Evolutionary conservation across 2,888 invertebrate species (phyloP).

Genomic region (Spodoptera exigua): DNA sequence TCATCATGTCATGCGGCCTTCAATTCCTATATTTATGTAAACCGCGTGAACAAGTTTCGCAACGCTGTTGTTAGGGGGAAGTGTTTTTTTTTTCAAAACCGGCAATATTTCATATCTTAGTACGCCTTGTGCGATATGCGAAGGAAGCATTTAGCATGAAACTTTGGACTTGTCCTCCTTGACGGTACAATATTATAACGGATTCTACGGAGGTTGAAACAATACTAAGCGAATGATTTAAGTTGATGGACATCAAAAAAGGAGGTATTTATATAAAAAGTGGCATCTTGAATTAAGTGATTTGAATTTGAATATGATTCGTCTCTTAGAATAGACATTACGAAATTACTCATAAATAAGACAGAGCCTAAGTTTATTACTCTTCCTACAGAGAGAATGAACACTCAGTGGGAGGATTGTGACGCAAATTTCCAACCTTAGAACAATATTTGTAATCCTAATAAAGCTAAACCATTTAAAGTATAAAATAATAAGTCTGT

Average conservation of each 20-base stretch:
- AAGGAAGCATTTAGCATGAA: conserved; percentile 37
- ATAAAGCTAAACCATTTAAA: conserved; percentile 7
- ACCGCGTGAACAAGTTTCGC: conserved; percentile 72
- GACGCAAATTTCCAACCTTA: conserved; percentile 3
- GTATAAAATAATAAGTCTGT: neutral
- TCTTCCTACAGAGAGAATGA: conserved; percentile 21
- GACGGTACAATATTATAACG: conserved; percentile 28
- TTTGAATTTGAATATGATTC: neutral
- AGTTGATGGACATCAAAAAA: conserved; percentile 2
- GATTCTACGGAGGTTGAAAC: conserved; percentile 3
- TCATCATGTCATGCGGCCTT: conserved; percentile 80
- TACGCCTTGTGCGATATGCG: conserved; percentile 35
- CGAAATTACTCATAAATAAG: conserved; percentile 12
- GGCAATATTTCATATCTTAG: conserved; percentile 29
- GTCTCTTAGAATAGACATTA: conserved; percentile 15
- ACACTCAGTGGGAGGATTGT: conserved; percentile 3
- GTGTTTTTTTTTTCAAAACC: conserved; percentile 51
- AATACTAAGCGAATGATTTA: conserved; percentile 11
- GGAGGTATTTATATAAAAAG: neutral
- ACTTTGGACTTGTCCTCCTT: conserved; percentile 20
- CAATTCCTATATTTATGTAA: conserved; percentile 78
- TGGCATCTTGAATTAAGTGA: neutral
- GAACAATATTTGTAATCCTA: neutral
- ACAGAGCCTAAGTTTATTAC: conserved; percentile 14
- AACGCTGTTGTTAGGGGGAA: conserved; percentile 61